Evolutionary conservation across 2,888 invertebrate genomes (phyloP), one percentile per base, ranked within the genome.

Genomic region (Tholera decimalis): DNA sequence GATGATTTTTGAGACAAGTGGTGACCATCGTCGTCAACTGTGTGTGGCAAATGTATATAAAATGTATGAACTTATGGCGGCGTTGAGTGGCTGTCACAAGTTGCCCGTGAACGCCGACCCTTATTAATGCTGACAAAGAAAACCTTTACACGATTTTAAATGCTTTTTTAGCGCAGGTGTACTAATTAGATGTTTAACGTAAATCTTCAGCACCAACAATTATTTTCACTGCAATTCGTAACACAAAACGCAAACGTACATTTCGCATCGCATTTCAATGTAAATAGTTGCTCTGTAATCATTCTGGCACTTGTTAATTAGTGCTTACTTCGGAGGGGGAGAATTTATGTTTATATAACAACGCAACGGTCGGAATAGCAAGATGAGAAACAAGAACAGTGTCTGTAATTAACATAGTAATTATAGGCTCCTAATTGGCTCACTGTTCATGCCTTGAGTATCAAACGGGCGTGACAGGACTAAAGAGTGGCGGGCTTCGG

Each of bases 371-470:
- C 80, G 88, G 88, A 90, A 90, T 89, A 85, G 89, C 89, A 87
- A 90, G 91, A 91, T 89, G 92, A 89, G 92, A 91, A 91, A 91
- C 92, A 92, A 89, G 92, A 91, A 88, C 91, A 86, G 83, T 89
- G 92, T 88, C 91, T 92, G 92, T 92, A 94, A 94, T 94, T 94
- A 94, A 93, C 94, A 93, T 93, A 88, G 93, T 93, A 93, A 94
- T 94, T 94, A 94, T 93, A 93, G 93, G 89, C 92, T 91, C 92
- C 91, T 94, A 94, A 94, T 93, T 94, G 93, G 91, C 90, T 90
- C 89, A 89, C 89, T 89, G 92, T 92, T 92, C 93, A 91, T 92
- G 93, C 88, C 90, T 92, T 89, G 91, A 92, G 92, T 92, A 91
- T 91, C 92, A 92, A 93, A 91, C 89, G 89, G 84, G 87, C 90